Evolutionary conservation across 2,888 invertebrate genomes (phyloP), one percentile per base, ranked within the genome.

Genomic region (Harpalus rubripes): DNA sequence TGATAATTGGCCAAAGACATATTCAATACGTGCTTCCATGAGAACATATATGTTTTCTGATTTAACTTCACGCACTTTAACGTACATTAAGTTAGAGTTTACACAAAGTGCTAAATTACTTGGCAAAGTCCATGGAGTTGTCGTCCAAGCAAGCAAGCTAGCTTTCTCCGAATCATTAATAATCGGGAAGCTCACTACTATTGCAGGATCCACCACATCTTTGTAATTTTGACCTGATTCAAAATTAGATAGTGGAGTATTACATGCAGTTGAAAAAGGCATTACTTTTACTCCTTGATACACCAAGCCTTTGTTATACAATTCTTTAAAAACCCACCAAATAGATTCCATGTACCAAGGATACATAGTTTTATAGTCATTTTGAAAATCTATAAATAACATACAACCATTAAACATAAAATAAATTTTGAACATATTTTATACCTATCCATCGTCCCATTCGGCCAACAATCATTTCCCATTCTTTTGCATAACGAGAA

Each of bases 211-310:
- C 0, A 97, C 95, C 0, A 98, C 98, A 90, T 99, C 98, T 90
- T 99, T 99, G 91, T 99, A 99, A 92, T 99, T 99, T 90, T 99
- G 99, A 32, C 99, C 98, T 15, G 98, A 97, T 92, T 99, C 99
- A 93, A 99, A 99, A 91, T 99, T 99, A 0, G 99, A 99, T 32
- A 99, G 91, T 0, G 99, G 98, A 0, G 99, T 99, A 87, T 96
- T 97, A 90, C 99, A 99, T 1, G 97, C 97, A 1, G 98, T 99
- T 0, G 99, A 99, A 91, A 96, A 99, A 0, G 99, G 99, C 99
- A 99, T 99, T 12, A 99, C 98, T 92, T 99, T 99, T n/a, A 98
- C 98, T 26, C 99, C 99, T 90, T 96, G 96, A 91, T 99, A 99
- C 0, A 99, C 98, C 56, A 99, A 92, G 1, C 98, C 99, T 91